phyloP scores from a whole-genome alignment of 2,888 invertebrate genomes.

The Coenonympha glycerion region DNA sequence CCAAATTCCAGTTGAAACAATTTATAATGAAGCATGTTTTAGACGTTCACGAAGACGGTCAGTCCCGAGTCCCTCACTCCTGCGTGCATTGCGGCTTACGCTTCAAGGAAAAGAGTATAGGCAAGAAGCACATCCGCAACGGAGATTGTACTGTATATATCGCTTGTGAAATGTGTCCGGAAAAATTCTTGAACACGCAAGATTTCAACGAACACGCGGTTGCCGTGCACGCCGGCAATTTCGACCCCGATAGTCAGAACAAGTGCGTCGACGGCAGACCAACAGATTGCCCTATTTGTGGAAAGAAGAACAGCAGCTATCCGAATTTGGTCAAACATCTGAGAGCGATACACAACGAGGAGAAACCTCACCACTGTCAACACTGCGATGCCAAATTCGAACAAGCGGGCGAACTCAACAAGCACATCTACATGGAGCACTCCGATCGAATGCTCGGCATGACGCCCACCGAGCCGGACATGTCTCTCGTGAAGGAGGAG shows the following conservation, averaged over 20 bases:
- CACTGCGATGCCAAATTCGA: slow-evolving; percentile 77
- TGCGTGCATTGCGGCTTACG: slow-evolving; percentile 66
- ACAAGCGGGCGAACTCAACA: slow-evolving; percentile 73
- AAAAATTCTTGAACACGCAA: slow-evolving; percentile 61
- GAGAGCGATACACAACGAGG: slow-evolving; percentile 66
- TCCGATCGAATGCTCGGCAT: slow-evolving; percentile 62
- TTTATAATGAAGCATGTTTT: slow-evolving; percentile 72
- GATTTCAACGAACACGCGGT: slow-evolving; percentile 71
- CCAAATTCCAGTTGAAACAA: slow-evolving; percentile 71
- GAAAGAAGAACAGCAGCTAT: slow-evolving; percentile 73
- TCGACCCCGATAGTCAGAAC: slow-evolving; percentile 59
- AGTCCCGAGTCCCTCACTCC: slow-evolving; percentile 54
- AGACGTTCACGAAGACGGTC: slow-evolving; percentile 70
- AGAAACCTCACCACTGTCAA: slow-evolving; percentile 74
- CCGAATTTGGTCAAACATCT: slow-evolving; percentile 77
- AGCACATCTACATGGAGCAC: slow-evolving; percentile 77
- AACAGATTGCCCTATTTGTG: slow-evolving; percentile 74
- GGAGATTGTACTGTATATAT: slow-evolving; percentile 78
- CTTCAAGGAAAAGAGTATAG: slow-evolving; percentile 63
- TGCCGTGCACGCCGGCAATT: slow-evolving; percentile 61
- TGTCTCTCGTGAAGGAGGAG: slow-evolving; percentile 69
- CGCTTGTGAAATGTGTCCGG: slow-evolving; percentile 68
- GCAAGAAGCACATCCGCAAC: slow-evolving; percentile 69
- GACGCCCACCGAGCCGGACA: slow-evolving; percentile 49
- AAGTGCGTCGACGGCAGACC: slow-evolving; percentile 67